Base-by-base conservation (phyloP, 2,797 vertebrate genomes). In the Urophycis tenuis region DNA sequence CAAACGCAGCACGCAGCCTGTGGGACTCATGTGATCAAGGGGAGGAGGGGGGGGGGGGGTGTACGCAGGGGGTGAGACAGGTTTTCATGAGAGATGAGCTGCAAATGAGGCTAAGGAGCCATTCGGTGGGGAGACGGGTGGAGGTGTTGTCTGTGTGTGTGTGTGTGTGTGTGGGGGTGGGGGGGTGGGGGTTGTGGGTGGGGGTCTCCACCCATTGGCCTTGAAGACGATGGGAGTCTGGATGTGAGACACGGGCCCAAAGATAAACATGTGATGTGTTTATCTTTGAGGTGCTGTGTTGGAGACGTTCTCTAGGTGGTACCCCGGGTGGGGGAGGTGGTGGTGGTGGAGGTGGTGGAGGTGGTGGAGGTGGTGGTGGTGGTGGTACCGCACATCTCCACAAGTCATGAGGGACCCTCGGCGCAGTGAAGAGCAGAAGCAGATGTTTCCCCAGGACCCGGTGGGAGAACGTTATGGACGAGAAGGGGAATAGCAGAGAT, bases 361-460 rank as follows among this genome's bases (percentile, higher is more conserved):
- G 82, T 81, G 76, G 74, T 71, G 83, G 82, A 81, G 85, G 83
- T 81, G 77, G 84, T 82, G 81, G 64, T 76, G 77, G 76, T 75
- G 80, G 79, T 80, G 81, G 80, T 85, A 81, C 76, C 75, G 72
- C 74, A 80, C 79, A 87, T 86, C 79, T 79, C 76, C 74, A 72
- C 77, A 74, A 70, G 85, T 86, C 90, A 83, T 69, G 36, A 79
- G 87, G 87, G 87, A 90, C 82, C 9, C n/a, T 29, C 2, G 30
- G 41, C 4, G 80, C 74, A 77, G 78, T 85, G 84, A 84, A 85
- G 82, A 89, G 81, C 89, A 82, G 81, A 89, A 90, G 89, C 91
- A 92, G 91, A 92, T 92, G 91, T 88, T 74, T 64, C 86, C 86
- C 88, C 87, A 79, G 31, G 78, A 84, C 86, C 89, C 87, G 78